Conservation (phyloP, 2,888 invertebrate genomes). For the Oscheius sp. region DNA sequence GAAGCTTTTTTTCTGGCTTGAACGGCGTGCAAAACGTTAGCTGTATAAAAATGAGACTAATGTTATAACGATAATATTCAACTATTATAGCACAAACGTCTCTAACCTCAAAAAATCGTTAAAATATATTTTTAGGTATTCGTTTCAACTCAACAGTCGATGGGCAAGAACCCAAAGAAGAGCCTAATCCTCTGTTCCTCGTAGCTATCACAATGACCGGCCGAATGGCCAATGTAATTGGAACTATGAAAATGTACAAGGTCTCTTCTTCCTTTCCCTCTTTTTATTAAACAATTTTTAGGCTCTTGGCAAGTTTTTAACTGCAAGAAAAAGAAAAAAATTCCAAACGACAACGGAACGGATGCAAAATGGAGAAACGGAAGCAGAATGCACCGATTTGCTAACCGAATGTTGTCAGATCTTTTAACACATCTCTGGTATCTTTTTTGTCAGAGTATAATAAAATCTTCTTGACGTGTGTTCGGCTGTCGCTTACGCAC, state of each 20-base stretch:
- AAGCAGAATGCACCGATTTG: constrained; percentile 54
- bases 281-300: constrained; percentile 25
- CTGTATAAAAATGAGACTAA: no score
- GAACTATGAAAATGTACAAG: constrained; percentile 59
- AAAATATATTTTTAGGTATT: constrained; percentile 5
- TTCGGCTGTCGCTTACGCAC: constrained; percentile 8
- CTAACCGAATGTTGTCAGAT: constrained; percentile 53
- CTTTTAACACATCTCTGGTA: constrained; percentile 31
- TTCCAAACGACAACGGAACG: constrained; percentile 53
- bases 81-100: no score
- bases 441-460: not conserved
- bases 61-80: no score
- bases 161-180: constrained; percentile 15
- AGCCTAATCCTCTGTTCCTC: constrained; percentile 34
- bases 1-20: no score
- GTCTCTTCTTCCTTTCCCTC: constrained; percentile 18
- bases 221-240: constrained; percentile 54
- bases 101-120: not conserved
- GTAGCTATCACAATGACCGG: constrained; percentile 56
- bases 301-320: constrained; percentile 55
- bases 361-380: constrained; percentile 56
- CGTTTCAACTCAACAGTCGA: not conserved
- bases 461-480: constrained; percentile 16
- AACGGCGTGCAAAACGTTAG: no score
- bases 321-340: constrained; percentile 54